These are phyloP conservation scores for Leptopterna dolabrata DNA, from an alignment of 2,888 invertebrate genomes.

Conservation along the genomic window DNA sequence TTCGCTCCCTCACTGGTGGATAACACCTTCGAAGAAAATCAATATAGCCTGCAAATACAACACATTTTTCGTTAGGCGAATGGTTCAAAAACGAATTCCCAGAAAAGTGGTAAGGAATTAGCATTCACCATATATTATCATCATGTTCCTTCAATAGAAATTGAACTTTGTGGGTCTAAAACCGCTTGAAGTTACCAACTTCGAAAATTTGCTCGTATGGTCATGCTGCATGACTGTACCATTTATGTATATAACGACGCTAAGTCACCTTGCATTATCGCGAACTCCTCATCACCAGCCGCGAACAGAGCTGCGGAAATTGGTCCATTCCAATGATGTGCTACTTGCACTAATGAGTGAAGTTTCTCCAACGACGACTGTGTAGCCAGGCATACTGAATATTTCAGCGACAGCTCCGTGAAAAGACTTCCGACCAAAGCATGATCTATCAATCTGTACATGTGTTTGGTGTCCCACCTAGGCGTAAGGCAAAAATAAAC, in stretches of 20 bases:
- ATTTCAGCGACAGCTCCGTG: slow-evolving; percentile 71
- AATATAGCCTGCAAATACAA: slow-evolving; percentile 70
- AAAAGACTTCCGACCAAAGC: slow-evolving; percentile 74
- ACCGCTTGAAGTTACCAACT: too few relatives aligned
- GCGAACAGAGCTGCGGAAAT: slow-evolving; percentile 86
- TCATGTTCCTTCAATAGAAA: too few relatives aligned
- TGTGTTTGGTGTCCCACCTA: slow-evolving; percentile 78
- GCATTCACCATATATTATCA: too few relatives aligned
- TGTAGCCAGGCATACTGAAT: slow-evolving; percentile 81
- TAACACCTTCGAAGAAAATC: slow-evolving; percentile 82
- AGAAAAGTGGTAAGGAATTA: too few relatives aligned
- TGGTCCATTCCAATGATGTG: slow-evolving; percentile 86
- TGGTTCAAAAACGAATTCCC: too few relatives aligned
- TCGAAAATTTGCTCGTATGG: too few relatives aligned
- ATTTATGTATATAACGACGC: too few relatives aligned
- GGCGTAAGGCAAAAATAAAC: background rate
- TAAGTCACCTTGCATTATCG: slow-evolving; percentile 73
- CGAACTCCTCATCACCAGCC: slow-evolving; percentile 81
- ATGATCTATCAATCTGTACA: slow-evolving; percentile 74
- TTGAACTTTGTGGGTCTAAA: too few relatives aligned
- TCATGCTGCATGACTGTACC: too few relatives aligned
- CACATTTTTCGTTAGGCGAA: too few relatives aligned
- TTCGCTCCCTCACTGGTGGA: slow-evolving; percentile 76
- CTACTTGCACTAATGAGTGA: slow-evolving; percentile 80
- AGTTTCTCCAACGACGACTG: slow-evolving; percentile 88